Conservation (phyloP, 2,797 vertebrate genomes). For the Manis crassicaudata region DNA sequence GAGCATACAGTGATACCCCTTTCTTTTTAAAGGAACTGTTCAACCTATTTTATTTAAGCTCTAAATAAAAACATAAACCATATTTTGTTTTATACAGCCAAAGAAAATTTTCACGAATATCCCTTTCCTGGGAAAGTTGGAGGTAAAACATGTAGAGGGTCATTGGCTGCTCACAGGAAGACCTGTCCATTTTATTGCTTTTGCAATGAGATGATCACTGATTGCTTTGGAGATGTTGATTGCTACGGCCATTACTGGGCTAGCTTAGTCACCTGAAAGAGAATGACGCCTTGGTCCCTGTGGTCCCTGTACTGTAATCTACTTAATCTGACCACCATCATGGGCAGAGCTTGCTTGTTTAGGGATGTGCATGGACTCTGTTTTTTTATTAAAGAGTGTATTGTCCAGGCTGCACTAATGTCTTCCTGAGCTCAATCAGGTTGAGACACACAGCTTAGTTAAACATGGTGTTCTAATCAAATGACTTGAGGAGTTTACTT, state of each 20-base stretch:
- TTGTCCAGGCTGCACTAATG: neutral
- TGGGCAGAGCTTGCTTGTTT: constrained; percentile 44
- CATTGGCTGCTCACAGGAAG: constrained; percentile 69
- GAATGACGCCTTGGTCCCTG: constrained; percentile 35
- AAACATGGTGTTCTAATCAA: neutral
- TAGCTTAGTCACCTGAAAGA: constrained; percentile 73
- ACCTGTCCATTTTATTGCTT: constrained; percentile 69
- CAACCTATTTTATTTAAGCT: neutral
- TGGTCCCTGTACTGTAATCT: constrained; percentile 28
- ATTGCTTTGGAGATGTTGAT: constrained; percentile 84
- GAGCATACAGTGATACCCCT: neutral
- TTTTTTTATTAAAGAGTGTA: constrained; percentile 7
- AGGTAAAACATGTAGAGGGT: constrained; percentile 80
- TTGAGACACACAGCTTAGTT: neutral
- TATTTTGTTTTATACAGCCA: constrained; percentile 74
- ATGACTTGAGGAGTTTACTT: neutral
- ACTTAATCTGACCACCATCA: neutral
- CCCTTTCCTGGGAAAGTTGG: constrained; percentile 82
- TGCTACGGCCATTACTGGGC: constrained; percentile 68
- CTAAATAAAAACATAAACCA: constrained; percentile 51
- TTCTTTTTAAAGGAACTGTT: constrained; percentile 13
- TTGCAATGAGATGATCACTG: constrained; percentile 74
- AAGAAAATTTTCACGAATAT: constrained; percentile 71
- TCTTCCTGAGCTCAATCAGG: constrained; percentile 47
- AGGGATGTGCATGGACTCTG: neutral